A percentile compares a stretch with the other conserved stretches of the same genome.
These are phyloP conservation scores for Euphonia xanthogaster DNA, from an alignment of 2,797 vertebrate species.

Conservation along the genomic window DNA sequence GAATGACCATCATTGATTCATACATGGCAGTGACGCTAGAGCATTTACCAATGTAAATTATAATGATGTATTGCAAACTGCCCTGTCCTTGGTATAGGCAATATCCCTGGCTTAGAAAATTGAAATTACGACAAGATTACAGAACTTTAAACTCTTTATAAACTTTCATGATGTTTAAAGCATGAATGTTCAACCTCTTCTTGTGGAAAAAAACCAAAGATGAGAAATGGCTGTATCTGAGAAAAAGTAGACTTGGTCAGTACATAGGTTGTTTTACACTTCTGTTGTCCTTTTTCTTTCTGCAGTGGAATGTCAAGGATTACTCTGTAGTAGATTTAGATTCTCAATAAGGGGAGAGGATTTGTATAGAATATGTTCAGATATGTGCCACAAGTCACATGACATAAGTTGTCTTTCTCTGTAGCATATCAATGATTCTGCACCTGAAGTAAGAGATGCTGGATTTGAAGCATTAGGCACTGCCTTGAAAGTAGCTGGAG, in stretches of 20 bases:
- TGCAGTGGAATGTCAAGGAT: neutral
- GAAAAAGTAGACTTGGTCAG: neutral
- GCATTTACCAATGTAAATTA: neutral
- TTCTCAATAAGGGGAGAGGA: neutral
- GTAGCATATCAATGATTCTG: constrained; percentile 97
- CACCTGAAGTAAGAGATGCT: constrained; percentile 94
- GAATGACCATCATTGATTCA: neutral
- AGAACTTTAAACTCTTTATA: neutral
- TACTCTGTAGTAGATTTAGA: neutral
- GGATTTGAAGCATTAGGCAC: constrained; percentile 96
- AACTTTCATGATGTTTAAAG: neutral
- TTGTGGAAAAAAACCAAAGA: neutral
- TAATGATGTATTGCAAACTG: neutral
- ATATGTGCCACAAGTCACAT: neutral
- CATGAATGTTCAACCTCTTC: neutral
- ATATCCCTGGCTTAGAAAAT: neutral
- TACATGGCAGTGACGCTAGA: neutral
- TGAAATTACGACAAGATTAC: neutral
- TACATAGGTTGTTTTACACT: neutral
- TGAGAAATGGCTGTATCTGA: neutral
- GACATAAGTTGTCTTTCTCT: neutral
- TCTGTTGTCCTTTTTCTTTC: neutral
- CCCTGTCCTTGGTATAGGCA: neutral
- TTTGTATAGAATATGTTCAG: neutral
- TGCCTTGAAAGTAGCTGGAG: constrained; percentile 94